phyloP scores from a whole-genome alignment of 2,888 invertebrate species.

The Tipula confusa region DNA sequence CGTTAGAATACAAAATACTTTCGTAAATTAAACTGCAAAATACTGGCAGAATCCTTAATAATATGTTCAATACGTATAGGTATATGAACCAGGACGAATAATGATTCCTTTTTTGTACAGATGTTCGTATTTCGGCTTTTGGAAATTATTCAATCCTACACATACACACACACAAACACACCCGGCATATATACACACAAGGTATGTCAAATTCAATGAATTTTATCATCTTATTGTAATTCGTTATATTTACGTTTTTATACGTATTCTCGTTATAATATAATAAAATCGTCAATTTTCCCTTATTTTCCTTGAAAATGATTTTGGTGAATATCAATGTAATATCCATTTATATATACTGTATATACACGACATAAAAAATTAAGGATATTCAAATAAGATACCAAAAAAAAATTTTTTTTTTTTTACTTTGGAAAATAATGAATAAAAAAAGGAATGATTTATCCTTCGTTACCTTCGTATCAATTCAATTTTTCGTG shows the following conservation, averaged over 20 bases:
- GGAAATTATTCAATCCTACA: background rate
- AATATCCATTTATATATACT: background rate
- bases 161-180: background rate
- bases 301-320: background rate
- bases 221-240: background rate
- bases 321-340: background rate
- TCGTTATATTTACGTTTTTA: background rate
- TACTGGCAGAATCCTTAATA: background rate
- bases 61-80: background rate
- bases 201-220: background rate
- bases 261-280: background rate
- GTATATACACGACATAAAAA: background rate
- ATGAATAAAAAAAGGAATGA: background rate
- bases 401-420: background rate
- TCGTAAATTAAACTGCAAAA: background rate
- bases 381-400: conserved; percentile 15
- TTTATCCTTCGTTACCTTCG: background rate
- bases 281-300: background rate
- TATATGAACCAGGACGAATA: background rate
- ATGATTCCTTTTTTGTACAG: background rate
- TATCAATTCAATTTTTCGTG: background rate
- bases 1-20: background rate
- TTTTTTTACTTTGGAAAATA: background rate
- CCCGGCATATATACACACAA: no score
- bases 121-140: no score